A percentile compares a stretch with the other conserved stretches of the same genome.
These are phyloP conservation scores for Brachionus paranguensis DNA, from an alignment of 1,140 invertebrate species.

Conservation along the genomic window DNA sequence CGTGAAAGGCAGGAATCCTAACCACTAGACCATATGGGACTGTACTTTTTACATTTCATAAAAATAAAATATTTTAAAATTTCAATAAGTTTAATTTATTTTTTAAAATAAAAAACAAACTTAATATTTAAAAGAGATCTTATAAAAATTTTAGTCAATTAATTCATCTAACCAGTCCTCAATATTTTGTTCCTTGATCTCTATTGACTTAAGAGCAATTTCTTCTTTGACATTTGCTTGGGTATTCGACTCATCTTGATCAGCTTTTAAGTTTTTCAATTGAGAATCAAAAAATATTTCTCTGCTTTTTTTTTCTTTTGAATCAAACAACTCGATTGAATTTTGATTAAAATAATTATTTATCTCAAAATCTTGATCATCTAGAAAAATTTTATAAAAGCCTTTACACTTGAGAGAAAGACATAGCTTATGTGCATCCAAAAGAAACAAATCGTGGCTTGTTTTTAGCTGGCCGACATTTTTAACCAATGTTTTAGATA, in stretches of 20 bases:
- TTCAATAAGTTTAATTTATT: too few species aligned
- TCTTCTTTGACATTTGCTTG: not conserved
- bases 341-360: not conserved
- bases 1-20: too few species aligned
- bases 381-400: not conserved
- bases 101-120: too few species aligned
- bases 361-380: not conserved
- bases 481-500: not conserved
- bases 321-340: not conserved
- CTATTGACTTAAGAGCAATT: not conserved
- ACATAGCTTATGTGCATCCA: not conserved
- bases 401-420: not conserved
- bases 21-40: too few species aligned
- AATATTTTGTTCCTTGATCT: constrained; percentile 1
- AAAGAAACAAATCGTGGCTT: not conserved
- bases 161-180: not conserved
- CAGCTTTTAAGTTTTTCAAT: not conserved
- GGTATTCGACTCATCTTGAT: not conserved
- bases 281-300: not conserved
- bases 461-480: not conserved
- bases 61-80: too few species aligned
- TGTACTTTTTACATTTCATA: too few species aligned
- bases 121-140: too few species aligned
- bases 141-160: not conserved
- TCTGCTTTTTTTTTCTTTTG: not conserved